phyloP scores from a whole-genome alignment of 2,888 invertebrate genomes.

The Aelia acuminata region DNA sequence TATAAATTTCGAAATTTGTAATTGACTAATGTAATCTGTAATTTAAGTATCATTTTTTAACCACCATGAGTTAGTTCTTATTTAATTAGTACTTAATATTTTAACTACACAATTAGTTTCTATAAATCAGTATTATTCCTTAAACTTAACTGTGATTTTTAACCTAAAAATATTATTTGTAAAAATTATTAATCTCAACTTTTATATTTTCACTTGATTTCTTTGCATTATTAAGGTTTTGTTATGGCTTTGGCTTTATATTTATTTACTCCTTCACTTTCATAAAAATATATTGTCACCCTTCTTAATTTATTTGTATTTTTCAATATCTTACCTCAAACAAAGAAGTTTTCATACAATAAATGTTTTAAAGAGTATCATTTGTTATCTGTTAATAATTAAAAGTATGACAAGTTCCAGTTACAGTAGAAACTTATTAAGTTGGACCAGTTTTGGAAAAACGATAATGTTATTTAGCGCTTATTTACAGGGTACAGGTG shows the following conservation, averaged over 20 bases:
- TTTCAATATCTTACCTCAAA: neutral
- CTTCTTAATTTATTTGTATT: neutral
- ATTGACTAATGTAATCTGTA: neutral
- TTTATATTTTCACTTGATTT: conserved; percentile 22
- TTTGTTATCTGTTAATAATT: neutral
- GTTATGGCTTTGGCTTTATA: conserved; percentile 11
- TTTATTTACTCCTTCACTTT: conserved; percentile 1
- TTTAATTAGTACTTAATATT: conserved; percentile 16
- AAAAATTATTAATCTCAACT: conserved; percentile 27
- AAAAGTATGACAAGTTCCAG: neutral
- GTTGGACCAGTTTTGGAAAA: no score
- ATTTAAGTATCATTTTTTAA: conserved; percentile 1
- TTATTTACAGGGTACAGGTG: no score
- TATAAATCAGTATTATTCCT: conserved; percentile 46
- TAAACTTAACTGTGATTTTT: conserved; percentile 37
- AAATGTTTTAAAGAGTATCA: neutral
- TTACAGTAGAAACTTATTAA: neutral
- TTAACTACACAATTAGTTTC: neutral
- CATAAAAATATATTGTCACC: conserved; percentile 27
- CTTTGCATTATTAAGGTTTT: neutral
- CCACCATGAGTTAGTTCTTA: neutral
- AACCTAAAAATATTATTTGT: conserved; percentile 14
- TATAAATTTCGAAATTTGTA: neutral
- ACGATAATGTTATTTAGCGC: no score
- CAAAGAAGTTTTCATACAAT: neutral